Base-by-base conservation (phyloP, 1,140 invertebrate species). In the Eumaeus atala region DNA sequence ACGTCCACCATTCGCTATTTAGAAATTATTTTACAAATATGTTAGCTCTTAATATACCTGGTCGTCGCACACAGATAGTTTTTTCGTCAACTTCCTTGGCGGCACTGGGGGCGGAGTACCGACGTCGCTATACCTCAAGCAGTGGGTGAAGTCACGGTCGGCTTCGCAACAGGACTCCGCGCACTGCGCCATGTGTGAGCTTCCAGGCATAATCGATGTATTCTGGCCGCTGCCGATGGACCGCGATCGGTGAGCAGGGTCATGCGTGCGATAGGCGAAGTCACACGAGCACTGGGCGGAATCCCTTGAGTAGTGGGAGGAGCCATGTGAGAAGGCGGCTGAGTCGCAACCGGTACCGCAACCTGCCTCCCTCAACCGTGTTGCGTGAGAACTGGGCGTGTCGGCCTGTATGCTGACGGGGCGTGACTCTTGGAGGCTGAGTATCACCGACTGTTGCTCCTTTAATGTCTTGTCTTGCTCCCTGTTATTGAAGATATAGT, bases 381-480 rank as follows among this genome's bases (percentile, higher is more conserved):
- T 44, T 48, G 2, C 17, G 44, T 34, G 54, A 6, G 6, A 2
- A 6, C 21, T 28, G 21, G 2, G 21, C 21, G 21, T 3, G 21
- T 28, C 21, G 2, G 21, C 6, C 21, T 28, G 21, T 28, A 28
- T 28, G 21, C 2, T 28, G 6, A 6, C 21, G 2, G 21, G 21
- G 21, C 21, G 21, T 28, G 21, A 28, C 21, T 49, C 36, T 57
- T 61, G 65, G 0, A 77, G 44, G 8, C 51, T 40, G 6, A 49
- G 50, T 35, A 80, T 69, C 5, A 67, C 7, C 0, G 33, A 55
- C 9, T 77, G 66, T 50, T 72, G 74, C 40, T 64, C 56, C 56
- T 72, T 73, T 16, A 81, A 69, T 51, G 61, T 67, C 6, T 64
- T 48, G 48, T 72, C 67, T 69, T 73, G 73, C 37, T 77, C 70